Conservation (phyloP, 2,797 vertebrate species). For the Betta splendens region DNA sequence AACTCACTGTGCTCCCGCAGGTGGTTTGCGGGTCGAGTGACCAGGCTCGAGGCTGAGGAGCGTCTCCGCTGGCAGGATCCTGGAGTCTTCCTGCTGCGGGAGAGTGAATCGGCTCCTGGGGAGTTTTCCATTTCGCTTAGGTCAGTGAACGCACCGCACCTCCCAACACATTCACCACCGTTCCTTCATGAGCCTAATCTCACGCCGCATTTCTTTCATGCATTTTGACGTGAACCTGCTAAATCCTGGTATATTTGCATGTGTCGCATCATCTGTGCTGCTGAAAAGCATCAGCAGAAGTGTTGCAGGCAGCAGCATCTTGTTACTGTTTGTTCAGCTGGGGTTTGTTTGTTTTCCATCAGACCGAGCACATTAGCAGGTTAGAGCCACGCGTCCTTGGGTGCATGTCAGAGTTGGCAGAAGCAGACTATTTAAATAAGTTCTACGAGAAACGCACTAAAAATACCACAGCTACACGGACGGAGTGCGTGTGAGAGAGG, state of each 20-base stretch:
- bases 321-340: slow-evolving; percentile 20
- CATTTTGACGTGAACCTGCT: too few relatives aligned
- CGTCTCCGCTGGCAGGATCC: slow-evolving; percentile 76
- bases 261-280: slow-evolving; percentile 13
- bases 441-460: slow-evolving; percentile 50
- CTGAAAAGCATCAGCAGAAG: too few relatives aligned
- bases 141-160: slow-evolving; percentile 75
- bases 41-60: slow-evolving; percentile 86
- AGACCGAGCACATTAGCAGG: slow-evolving; percentile 32
- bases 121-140: slow-evolving; percentile 92
- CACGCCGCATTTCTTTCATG: neutral
- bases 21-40: slow-evolving; percentile 89
- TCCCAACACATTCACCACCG: neutral
- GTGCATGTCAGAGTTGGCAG: slow-evolving; percentile 47
- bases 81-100: slow-evolving; percentile 88
- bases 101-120: slow-evolving; percentile 91
- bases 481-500: slow-evolving; percentile 13
- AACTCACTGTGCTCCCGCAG: slow-evolving; percentile 56
- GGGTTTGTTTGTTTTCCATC: slow-evolving; percentile 38
- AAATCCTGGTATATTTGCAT: slow-evolving; percentile 1
- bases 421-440: slow-evolving; percentile 54
- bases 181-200: neutral
- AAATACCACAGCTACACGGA: slow-evolving; percentile 56
- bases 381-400: slow-evolving; percentile 42
- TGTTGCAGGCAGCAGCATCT: neutral